Percentiles rank a stretch among this genome's conserved stretches.
These are phyloP conservation scores for Rostratula benghalensis DNA, from an alignment of 2,113 vertebrate species.

Conservation along the genomic window DNA sequence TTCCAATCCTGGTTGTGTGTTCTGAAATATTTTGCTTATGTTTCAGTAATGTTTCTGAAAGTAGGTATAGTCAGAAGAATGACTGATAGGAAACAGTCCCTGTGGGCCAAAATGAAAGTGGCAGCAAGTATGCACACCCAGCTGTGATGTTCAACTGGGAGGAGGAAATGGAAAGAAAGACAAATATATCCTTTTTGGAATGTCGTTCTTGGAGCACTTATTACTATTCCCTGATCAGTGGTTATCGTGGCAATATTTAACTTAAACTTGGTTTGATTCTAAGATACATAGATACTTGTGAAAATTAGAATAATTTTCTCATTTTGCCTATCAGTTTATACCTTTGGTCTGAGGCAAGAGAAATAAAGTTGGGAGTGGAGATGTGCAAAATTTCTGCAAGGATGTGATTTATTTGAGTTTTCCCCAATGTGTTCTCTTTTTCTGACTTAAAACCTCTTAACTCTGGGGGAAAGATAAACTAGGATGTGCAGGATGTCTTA, in stretches of 20 bases:
- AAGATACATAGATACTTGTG: background rate
- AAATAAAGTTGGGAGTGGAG: background rate
- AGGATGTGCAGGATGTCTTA: background rate
- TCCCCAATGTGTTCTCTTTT: background rate
- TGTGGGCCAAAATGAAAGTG: background rate
- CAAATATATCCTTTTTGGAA: background rate
- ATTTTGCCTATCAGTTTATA: background rate
- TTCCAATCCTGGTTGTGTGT: background rate
- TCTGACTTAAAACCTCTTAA: background rate
- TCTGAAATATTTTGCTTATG: background rate
- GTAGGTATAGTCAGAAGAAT: background rate
- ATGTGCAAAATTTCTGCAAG: background rate
- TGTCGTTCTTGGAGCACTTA: background rate
- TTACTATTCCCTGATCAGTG: background rate
- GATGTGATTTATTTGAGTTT: background rate
- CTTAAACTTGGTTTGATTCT: background rate
- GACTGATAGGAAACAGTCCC: background rate
- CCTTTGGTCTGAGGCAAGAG: background rate
- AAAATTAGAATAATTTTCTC: background rate
- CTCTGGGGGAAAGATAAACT: background rate
- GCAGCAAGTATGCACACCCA: accelerated
- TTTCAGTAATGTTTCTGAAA: background rate
- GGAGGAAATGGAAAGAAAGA: background rate
- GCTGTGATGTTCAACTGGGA: background rate
- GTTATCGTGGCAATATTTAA: background rate